These are phyloP conservation scores for Drosophila kanekoi DNA, from an alignment of 2,888 invertebrate genomes.

Conservation along the genomic window DNA sequence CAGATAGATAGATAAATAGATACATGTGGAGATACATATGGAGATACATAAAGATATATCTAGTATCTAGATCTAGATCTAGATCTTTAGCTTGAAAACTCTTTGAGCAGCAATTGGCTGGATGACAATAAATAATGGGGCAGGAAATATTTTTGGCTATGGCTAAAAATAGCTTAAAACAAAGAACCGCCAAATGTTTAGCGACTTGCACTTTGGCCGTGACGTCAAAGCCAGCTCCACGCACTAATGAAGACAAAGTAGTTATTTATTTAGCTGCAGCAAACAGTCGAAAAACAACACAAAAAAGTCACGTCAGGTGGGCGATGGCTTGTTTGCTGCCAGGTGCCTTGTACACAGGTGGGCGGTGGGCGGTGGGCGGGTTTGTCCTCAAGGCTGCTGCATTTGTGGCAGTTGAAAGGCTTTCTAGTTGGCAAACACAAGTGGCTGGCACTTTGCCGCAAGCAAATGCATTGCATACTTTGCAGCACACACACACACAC, in stretches of 20 bases:
- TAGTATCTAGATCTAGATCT: no score
- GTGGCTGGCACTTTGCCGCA: constrained; percentile 43
- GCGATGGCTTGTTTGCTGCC: neutral
- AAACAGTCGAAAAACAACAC: constrained; percentile 1
- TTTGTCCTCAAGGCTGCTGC: constrained; percentile 48
- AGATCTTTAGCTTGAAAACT: constrained; percentile 39
- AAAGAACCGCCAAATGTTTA: constrained; percentile 21
- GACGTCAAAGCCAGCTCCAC: constrained; percentile 61
- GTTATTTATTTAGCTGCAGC: constrained; percentile 53
- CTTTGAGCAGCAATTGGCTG: constrained; percentile 39
- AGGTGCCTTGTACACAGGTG: no score
- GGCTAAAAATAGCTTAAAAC: constrained; percentile 60
- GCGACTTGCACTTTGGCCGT: constrained; percentile 50
- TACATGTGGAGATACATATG: no score
- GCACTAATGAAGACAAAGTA: constrained; percentile 69
- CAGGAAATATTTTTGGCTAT: constrained; percentile 41
- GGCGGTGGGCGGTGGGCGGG: neutral
- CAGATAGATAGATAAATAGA: neutral
- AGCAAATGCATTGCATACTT: constrained; percentile 65
- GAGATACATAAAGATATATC: no score
- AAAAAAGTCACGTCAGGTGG: neutral
- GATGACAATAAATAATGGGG: constrained; percentile 29
- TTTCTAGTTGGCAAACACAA: constrained; percentile 18
- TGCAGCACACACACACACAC: constrained; percentile 29
- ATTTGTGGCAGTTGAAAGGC: constrained; percentile 27